Conservation (phyloP, 2,797 vertebrate genomes). For the Takifugu ocellatus region DNA sequence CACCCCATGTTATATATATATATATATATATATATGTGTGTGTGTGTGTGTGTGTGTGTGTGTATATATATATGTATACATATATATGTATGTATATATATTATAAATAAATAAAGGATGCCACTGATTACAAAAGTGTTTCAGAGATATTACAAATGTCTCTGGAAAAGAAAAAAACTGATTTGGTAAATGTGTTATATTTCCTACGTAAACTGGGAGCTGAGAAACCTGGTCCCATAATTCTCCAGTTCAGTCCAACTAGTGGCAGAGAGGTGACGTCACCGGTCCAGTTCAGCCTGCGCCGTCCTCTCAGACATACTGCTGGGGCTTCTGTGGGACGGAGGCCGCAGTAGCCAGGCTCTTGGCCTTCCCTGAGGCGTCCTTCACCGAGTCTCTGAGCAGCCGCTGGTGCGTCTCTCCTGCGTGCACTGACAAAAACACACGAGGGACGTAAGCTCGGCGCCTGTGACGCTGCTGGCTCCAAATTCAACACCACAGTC, state of each 20-base stretch:
- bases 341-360: conserved; percentile 66
- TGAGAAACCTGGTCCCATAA: conserved; percentile 31
- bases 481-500: neutral
- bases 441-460: neutral
- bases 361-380: conserved; percentile 68
- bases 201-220: conserved; percentile 31
- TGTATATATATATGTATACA: too few relatives aligned
- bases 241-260: neutral
- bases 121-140: too few relatives aligned
- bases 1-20: too few relatives aligned
- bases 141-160: too few relatives aligned
- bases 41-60: too few relatives aligned
- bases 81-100: too few relatives aligned
- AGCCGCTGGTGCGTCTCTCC: conserved; percentile 68
- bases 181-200: neutral
- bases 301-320: conserved; percentile 62
- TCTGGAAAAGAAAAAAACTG: too few relatives aligned
- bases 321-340: conserved; percentile 62
- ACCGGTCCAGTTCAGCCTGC: neutral
- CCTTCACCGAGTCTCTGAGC: conserved; percentile 70
- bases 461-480: neutral
- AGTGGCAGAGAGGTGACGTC: conserved; percentile 14
- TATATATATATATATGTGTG: too few relatives aligned
- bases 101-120: too few relatives aligned
- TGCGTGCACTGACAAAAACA: conserved; percentile 24